Evolutionary conservation across 2,797 vertebrate genomes (phyloP).

Genomic region (Channallabes apus): DNA sequence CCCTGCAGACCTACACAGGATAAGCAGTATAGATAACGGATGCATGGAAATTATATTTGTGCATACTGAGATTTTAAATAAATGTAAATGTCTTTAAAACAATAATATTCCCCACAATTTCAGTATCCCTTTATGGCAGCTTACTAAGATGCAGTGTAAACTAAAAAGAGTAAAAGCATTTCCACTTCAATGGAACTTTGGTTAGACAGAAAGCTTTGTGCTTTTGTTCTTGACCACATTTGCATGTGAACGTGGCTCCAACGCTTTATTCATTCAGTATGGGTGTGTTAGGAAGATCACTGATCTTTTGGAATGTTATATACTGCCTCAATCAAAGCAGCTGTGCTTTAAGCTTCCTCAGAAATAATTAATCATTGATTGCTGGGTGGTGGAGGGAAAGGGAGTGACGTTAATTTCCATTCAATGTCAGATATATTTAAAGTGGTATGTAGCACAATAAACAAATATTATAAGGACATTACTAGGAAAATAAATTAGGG

Average conservation of each 20-base stretch:
- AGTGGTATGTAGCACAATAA: neutral
- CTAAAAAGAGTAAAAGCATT: neutral
- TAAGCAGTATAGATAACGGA: too few species aligned
- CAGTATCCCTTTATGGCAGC: neutral
- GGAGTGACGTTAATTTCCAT: neutral
- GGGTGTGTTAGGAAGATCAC: slow-evolving; percentile 1
- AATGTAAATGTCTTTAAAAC: neutral
- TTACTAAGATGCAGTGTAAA: neutral
- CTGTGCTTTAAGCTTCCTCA: neutral
- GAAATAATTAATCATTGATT: neutral
- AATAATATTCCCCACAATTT: neutral
- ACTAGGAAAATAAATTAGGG: neutral
- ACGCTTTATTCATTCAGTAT: neutral
- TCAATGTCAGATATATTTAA: neutral
- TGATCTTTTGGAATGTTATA: slow-evolving; percentile 12
- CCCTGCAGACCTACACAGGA: too few species aligned
- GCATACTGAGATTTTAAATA: neutral
- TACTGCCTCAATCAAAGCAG: neutral
- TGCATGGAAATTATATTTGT: neutral
- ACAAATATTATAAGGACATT: neutral
- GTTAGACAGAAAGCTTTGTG: slow-evolving; percentile 2
- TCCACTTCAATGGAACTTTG: neutral
- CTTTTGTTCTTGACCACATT: slow-evolving; percentile 4
- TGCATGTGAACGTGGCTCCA: slow-evolving; percentile 2
- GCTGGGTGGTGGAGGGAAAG: too few species aligned